A percentile compares a stretch with the other conserved stretches of the same genome.
These are phyloP conservation scores for Cettia cetti DNA, from an alignment of 2,113 vertebrate species.

Conservation along the genomic window DNA sequence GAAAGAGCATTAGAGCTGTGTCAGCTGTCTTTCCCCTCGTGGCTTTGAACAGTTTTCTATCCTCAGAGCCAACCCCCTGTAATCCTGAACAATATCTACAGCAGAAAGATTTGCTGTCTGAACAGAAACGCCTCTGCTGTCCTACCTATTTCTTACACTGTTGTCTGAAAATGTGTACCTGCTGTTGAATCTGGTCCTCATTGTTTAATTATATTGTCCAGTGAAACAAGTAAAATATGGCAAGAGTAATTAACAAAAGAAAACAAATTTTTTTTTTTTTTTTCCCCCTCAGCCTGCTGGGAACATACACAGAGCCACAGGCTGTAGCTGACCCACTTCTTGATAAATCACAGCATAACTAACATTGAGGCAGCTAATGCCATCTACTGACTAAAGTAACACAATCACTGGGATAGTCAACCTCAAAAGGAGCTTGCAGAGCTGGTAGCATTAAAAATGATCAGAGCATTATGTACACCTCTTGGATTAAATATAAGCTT, in stretches of 20 bases:
- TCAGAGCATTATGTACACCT: background rate
- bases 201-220: constrained; percentile 6
- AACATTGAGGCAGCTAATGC: constrained; percentile 42
- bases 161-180: background rate
- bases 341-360: constrained; percentile 4
- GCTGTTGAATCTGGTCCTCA: background rate
- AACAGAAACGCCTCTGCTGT: background rate
- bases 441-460: background rate
- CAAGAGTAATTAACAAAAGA: constrained; percentile 34
- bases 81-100: background rate
- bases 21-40: background rate
- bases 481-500: background rate
- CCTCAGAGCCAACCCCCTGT: background rate
- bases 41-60: background rate
- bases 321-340: constrained; percentile 53
- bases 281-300: background rate
- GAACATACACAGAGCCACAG: background rate
- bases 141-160: background rate
- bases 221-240: constrained; percentile 35
- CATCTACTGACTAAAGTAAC: constrained; percentile 53
- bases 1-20: background rate
- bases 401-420: background rate
- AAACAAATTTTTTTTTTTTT: background rate
- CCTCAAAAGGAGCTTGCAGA: background rate
- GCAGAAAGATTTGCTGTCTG: background rate